phyloP scores from a whole-genome alignment of 2,797 vertebrate genomes.

The Cirrhinus molitorella region DNA sequence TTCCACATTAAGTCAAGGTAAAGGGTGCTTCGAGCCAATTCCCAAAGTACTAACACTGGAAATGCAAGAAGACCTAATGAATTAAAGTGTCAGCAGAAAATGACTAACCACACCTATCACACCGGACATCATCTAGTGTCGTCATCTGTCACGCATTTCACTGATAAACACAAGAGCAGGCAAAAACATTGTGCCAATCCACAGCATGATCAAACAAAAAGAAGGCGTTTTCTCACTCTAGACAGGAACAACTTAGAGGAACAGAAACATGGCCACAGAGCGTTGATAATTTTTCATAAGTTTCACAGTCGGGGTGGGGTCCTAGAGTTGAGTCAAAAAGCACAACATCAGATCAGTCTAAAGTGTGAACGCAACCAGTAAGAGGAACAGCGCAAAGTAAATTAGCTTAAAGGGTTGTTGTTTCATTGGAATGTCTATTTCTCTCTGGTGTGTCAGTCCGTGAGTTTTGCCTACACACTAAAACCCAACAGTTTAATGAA shows the following conservation, averaged over 20 bases:
- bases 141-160: slow-evolving; percentile 53
- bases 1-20: slow-evolving; percentile 4
- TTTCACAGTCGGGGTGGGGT: neutral
- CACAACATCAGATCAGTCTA: neutral
- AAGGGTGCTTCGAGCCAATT: slow-evolving; percentile 5
- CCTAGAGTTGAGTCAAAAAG: neutral
- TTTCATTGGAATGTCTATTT: slow-evolving; percentile 3
- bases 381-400: neutral
- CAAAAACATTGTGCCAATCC: neutral
- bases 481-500: slow-evolving; percentile 17
- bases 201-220: neutral
- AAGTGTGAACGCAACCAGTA: neutral
- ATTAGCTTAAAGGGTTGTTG: neutral
- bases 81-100: slow-evolving; percentile 23
- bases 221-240: neutral
- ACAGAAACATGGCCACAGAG: neutral
- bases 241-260: slow-evolving; percentile 36
- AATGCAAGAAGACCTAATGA: slow-evolving; percentile 7
- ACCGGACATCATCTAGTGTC: slow-evolving; percentile 23
- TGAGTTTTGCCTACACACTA: slow-evolving; percentile 9
- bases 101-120: slow-evolving; percentile 8
- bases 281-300: neutral
- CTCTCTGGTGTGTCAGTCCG: neutral
- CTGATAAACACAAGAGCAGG: slow-evolving; percentile 1
- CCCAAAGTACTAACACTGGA: neutral